Evolutionary conservation across 1,140 invertebrate genomes (phyloP).

Genomic region (Gonatopus flavifemur): DNA sequence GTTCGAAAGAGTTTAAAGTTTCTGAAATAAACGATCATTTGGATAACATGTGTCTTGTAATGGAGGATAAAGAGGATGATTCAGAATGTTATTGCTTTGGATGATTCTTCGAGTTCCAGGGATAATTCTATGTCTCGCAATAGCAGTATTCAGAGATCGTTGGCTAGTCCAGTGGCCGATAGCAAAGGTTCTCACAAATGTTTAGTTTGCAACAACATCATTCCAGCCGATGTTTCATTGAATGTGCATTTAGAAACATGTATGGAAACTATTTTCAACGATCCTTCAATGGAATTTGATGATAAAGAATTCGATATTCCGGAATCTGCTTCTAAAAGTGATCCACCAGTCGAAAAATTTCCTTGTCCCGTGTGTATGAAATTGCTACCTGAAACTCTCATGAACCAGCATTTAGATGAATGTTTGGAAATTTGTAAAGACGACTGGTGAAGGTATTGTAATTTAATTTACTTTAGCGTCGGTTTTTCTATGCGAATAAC

Average conservation of each 20-base stretch:
- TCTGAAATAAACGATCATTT: conserved; percentile 60
- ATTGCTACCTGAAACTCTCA: conserved; percentile 34
- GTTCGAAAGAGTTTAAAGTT: conserved; percentile 46
- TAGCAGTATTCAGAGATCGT: conserved; percentile 25
- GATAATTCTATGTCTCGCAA: conserved; percentile 10
- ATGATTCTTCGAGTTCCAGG: conserved; percentile 8
- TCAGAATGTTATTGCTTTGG: conserved; percentile 14
- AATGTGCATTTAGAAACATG: conserved; percentile 68
- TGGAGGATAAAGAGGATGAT: conserved; percentile 25
- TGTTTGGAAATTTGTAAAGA: conserved; percentile 43
- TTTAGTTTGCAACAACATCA: conserved; percentile 63
- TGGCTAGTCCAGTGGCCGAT: background rate
- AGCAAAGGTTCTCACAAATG: conserved; percentile 46
- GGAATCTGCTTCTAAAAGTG: background rate
- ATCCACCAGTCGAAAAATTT: conserved; percentile 23
- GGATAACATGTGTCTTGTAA: conserved; percentile 56
- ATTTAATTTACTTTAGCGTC: no score
- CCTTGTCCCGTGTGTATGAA: conserved; percentile 51
- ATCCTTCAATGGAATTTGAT: conserved; percentile 28
- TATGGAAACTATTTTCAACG: conserved; percentile 49
- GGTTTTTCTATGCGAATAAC: no score
- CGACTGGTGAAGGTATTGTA: no score
- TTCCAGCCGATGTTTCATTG: conserved; percentile 55
- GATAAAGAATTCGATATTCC: conserved; percentile 13
- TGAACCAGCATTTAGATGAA: conserved; percentile 51